Conservation (phyloP, 2,888 invertebrate species). For the Brachypalpus laphriformis region DNA sequence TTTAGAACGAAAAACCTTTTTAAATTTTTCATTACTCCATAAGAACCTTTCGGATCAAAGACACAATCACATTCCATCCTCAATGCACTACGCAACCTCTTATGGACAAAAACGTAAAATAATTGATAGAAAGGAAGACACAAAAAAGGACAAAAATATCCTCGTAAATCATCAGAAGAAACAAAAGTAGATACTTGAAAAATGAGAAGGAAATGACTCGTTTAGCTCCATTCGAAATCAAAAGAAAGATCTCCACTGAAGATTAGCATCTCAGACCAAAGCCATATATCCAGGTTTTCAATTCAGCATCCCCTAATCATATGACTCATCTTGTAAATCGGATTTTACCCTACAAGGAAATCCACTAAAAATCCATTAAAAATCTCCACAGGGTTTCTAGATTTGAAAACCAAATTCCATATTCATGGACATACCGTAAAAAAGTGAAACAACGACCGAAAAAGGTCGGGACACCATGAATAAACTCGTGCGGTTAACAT, state of each 20-base stretch:
- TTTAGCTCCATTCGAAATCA: background rate
- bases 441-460: background rate
- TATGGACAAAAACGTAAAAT: constrained; percentile 5
- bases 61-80: background rate
- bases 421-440: constrained; percentile 6
- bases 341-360: constrained; percentile 16
- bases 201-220: constrained; percentile 8
- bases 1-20: background rate
- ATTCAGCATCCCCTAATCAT: constrained; percentile 6
- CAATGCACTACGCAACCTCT: constrained; percentile 1
- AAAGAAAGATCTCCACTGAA: constrained; percentile 6
- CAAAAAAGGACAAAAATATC: background rate
- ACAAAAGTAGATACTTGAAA: background rate
- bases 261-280: constrained; percentile 10
- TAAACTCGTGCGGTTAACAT: constrained; percentile 37
- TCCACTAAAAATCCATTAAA: constrained; percentile 60
- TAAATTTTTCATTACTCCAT: background rate
- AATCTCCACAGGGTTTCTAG: constrained; percentile 47
- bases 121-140: constrained; percentile 9
- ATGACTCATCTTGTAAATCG: constrained; percentile 30
- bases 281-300: background rate
- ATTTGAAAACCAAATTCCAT: constrained; percentile 11
- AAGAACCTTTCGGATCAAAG: constrained; percentile 4
- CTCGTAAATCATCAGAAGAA: background rate
- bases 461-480: constrained; percentile 40